Base-by-base conservation (phyloP, 2,113 vertebrate species). In the Tangachromis dhanisi region DNA sequence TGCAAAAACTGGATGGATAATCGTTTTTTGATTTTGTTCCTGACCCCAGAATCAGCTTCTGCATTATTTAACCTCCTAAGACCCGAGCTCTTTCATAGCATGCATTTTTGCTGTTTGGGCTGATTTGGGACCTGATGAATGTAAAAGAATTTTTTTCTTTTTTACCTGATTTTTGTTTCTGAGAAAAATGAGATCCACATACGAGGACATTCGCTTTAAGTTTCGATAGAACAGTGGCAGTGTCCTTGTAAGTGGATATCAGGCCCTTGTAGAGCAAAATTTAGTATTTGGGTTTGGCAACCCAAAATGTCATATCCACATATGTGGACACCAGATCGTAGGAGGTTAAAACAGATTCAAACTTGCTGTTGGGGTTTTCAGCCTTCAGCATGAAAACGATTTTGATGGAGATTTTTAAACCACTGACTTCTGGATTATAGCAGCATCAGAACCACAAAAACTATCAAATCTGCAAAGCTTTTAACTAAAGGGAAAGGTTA, bases 81-180 rank as follows among this genome's bases (percentile, higher is more conserved):
- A 0, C 26, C 14, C 5, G 5, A 61, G 3, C 14, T 17, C 57
- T 61, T 61, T 61, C 14, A 17, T 31, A 31, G 55, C 55, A 31
- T 17, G 57, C 26, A 1, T 17, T 4, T 59, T 0, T 31, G 0
- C 0, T 59, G 8, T 59, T 59, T 59, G 55, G 14, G 26, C 55
- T 31, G 55, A 59, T 17, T 17, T 17, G 57, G 19, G 26, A 61
- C 57, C 57, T 17, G 57, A 59, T 59, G 57, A 31, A 59, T 59
- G 26, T 59, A 17, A 31, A 59, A 59, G 0, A 59, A 1, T 8
- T 4, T 51, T 51, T 51, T 51, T 54, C 3, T 3, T 57, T 59
- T 59, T 59, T 59, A 59, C 26, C 3, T 31, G 57, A 31, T 31
- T 61, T 61, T 61, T 61, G 26, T 61, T 61, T 31, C 57, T 0